A percentile compares a stretch with the other conserved stretches of the same genome.
These are phyloP conservation scores for Liposcelis brunnea DNA, from an alignment of 2,888 invertebrate genomes.

Conservation along the genomic window DNA sequence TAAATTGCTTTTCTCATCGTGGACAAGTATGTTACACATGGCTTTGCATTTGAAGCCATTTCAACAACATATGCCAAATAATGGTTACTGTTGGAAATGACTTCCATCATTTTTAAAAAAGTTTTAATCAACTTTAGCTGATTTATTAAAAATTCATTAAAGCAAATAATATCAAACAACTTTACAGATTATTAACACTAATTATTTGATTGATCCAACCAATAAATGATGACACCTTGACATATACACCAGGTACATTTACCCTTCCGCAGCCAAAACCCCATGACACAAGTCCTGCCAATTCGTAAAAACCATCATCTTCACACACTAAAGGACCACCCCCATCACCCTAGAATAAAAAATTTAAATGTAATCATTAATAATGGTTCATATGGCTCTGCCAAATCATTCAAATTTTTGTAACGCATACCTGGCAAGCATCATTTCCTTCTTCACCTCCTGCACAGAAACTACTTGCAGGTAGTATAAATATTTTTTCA, in stretches of 20 bases:
- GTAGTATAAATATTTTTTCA: conserved; percentile 84
- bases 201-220: conserved; percentile 97
- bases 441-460: conserved; percentile 86
- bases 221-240: conserved; percentile 86
- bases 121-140: too few relatives aligned
- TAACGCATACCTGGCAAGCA: conserved; percentile 75
- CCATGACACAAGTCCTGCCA: conserved; percentile 89
- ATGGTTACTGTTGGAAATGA: too few relatives aligned
- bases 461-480: conserved; percentile 86
- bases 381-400: too few relatives aligned
- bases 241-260: conserved; percentile 93
- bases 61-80: too few relatives aligned
- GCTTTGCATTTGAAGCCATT: too few relatives aligned
- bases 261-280: conserved; percentile 85
- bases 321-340: conserved; percentile 87
- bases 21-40: too few relatives aligned
- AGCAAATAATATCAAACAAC: too few relatives aligned
- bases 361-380: too few relatives aligned
- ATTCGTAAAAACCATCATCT: conserved; percentile 80
- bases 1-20: too few relatives aligned
- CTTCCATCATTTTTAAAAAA: too few relatives aligned
- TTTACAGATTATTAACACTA: conserved; percentile 75
- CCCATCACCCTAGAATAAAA: conserved; percentile 59
- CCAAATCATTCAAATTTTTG: conserved; percentile 2
- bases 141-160: too few relatives aligned